Base-by-base conservation (phyloP, 2,888 invertebrate species). In the Chrysolina americana region DNA sequence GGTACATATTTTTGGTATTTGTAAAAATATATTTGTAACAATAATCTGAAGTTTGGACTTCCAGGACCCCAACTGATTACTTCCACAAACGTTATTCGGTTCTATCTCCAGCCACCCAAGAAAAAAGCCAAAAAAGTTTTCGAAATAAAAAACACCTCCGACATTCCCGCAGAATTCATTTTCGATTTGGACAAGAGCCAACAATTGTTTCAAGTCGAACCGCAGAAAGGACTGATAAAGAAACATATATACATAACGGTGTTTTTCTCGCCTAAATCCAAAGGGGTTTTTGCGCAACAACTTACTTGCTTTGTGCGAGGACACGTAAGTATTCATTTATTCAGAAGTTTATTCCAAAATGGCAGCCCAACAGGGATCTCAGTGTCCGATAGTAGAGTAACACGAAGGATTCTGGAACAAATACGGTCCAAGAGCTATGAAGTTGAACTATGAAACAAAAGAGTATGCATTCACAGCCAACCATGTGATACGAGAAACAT, bases 301-400 rank as follows among this genome's bases (percentile, higher is more conserved):
- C 76, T 89, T 17, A 71, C 81, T n/a, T 86, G 87, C 75, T 80
- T 89, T 48, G 80, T 89, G 56, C 80, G 85, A 47, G 81, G 88
- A 76, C 87, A 87, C 75, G 89, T 89, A 86, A 84, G 84, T 81
- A 63, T 56, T 50, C 13, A 17, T n/a, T 50, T 50, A 17, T 50
- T 23, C 36, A 21, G 28, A 47, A 23, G n/a, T 65, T 48, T 36
- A n/a, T 21, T 64, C n/a, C n/a, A n/a, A n/a, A n/a, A n/a, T n/a
- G n/a, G n/a, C n/a, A n/a, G n/a, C n/a, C n/a, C n/a, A n/a, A n/a
- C n/a, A n/a, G n/a, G n/a, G n/a, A n/a, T n/a, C n/a, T n/a, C n/a
- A n/a, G n/a, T n/a, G n/a, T n/a, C n/a, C n/a, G n/a, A n/a, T n/a
- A n/a, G n/a, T n/a, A n/a, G n/a, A n/a, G n/a, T n/a, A n/a, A n/a